Conservation (phyloP, 2,113 vertebrate species). For the Emydocephalus ijimae region DNA sequence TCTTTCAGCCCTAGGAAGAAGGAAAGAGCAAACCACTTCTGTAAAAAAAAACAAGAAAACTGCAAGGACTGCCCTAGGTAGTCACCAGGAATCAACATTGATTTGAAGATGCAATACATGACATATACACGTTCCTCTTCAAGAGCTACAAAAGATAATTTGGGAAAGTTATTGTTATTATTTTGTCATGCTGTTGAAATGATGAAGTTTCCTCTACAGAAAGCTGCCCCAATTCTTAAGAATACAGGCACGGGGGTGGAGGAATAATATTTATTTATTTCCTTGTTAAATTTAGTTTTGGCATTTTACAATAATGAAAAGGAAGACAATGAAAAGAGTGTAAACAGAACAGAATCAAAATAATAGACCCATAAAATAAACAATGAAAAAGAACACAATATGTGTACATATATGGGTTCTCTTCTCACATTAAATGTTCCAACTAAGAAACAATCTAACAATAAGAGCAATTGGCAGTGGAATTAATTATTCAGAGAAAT, state of each 20-base stretch:
- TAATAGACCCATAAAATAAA: neutral
- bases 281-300: neutral
- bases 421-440: neutral
- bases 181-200: neutral
- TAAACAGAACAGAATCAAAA: neutral
- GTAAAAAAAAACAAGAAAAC: neutral
- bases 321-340: neutral
- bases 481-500: neutral
- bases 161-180: neutral
- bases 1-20: neutral
- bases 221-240: neutral
- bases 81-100: neutral
- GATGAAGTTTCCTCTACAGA: neutral
- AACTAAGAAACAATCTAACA: neutral
- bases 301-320: neutral
- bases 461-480: neutral
- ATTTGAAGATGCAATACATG: neutral
- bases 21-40: neutral
- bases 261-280: neutral
- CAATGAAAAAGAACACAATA: neutral
- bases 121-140: neutral
- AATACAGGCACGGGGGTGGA: too few relatives aligned
- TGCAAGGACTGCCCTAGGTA: neutral
- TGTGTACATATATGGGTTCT: neutral
- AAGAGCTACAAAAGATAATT: neutral